These are phyloP conservation scores for Lophura swinhoii DNA, from an alignment of 2,797 vertebrate genomes.

Conservation along the genomic window DNA sequence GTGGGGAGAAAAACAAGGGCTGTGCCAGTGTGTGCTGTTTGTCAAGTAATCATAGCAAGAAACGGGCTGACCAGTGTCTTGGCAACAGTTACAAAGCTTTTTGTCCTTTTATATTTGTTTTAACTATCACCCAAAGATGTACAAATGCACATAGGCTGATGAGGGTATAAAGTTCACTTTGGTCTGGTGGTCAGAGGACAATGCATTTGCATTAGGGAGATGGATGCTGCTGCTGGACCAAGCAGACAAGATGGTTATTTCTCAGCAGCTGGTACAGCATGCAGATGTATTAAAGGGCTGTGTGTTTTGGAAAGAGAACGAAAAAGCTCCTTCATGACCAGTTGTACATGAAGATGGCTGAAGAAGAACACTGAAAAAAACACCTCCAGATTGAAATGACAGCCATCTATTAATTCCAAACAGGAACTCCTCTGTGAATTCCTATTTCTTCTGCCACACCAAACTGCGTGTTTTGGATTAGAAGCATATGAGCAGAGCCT, in stretches of 20 bases:
- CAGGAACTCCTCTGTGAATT: neutral
- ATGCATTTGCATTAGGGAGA: neutral
- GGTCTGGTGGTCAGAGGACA: neutral
- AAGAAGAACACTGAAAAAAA: neutral
- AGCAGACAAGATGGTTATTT: neutral
- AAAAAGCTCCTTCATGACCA: neutral
- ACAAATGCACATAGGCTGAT: neutral
- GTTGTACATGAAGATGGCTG: neutral
- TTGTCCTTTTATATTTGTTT: conserved; percentile 32
- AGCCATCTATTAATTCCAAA: neutral
- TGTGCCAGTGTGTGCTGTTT: conserved; percentile 28
- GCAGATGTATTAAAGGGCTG: neutral
- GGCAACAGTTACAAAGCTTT: conserved; percentile 19
- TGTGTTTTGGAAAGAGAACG: neutral
- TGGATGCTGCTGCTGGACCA: neutral
- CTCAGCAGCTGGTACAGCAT: neutral
- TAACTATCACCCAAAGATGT: neutral
- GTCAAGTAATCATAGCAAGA: conserved; percentile 26
- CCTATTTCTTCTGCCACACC: neutral
- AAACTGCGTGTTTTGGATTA: neutral
- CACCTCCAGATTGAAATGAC: neutral
- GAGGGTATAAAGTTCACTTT: neutral
- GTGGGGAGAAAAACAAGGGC: neutral
- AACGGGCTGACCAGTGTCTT: conserved; percentile 23
- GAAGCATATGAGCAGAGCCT: neutral